Evolutionary conservation across 2,113 vertebrate species (phyloP).

Genomic region (Mungos mungo): DNA sequence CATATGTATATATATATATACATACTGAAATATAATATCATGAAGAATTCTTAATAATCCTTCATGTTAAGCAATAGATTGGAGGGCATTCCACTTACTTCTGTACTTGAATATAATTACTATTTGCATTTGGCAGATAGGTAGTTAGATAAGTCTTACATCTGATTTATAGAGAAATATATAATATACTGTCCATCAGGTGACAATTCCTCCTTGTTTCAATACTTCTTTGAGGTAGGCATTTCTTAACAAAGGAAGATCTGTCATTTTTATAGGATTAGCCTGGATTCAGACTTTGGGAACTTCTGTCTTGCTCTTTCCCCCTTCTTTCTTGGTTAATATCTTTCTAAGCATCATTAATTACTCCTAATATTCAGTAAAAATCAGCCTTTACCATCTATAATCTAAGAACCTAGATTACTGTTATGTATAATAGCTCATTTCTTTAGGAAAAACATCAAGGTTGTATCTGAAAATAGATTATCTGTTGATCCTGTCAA

Average conservation of each 20-base stretch:
- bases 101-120: not conserved
- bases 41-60: not conserved
- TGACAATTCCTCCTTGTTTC: not conserved
- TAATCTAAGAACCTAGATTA: not conserved
- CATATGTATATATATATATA: too few relatives aligned
- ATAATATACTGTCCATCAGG: not conserved
- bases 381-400: not conserved
- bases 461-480: not conserved
- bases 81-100: not conserved
- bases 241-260: not conserved
- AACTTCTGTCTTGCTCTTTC: not conserved
- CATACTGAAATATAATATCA: not conserved
- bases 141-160: not conserved
- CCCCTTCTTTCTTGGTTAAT: not conserved
- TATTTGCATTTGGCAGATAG: not conserved
- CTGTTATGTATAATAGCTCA: not conserved
- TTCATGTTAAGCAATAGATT: not conserved
- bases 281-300: not conserved
- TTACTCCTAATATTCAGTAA: not conserved
- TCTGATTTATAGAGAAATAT: not conserved
- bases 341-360: not conserved
- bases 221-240: not conserved
- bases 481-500: not conserved
- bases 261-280: not conserved
- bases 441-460: not conserved